Conservation (phyloP, 2,888 invertebrate species). For the Dione vanillae region DNA sequence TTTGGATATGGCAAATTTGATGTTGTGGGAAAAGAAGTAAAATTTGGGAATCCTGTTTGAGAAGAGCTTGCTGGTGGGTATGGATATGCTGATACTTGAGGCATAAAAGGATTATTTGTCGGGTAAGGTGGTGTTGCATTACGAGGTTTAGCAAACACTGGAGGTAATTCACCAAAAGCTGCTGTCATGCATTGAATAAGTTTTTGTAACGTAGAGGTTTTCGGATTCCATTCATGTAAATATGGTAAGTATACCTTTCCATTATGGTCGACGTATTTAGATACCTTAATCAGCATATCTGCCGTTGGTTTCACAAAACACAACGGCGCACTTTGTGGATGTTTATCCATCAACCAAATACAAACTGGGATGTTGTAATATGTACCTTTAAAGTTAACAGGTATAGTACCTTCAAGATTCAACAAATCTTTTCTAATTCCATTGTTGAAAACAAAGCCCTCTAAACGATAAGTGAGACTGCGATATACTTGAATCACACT, state of each 20-base stretch:
- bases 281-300: conserved; percentile 97
- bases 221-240: conserved; percentile 95
- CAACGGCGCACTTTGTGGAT: conserved; percentile 98
- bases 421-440: conserved; percentile 92
- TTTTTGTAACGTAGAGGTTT: conserved; percentile 92
- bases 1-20: conserved; percentile 82
- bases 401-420: conserved; percentile 95
- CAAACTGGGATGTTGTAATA: conserved; percentile 98
- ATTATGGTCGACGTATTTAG: conserved; percentile 96
- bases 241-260: conserved; percentile 98
- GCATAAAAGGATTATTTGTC: conserved; percentile 73
- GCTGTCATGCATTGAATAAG: conserved; percentile 95
- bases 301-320: conserved; percentile 97
- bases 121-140: conserved; percentile 85
- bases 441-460: conserved; percentile 92
- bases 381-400: conserved; percentile 94
- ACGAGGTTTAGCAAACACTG: conserved; percentile 92
- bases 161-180: conserved; percentile 97
- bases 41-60: conserved; percentile 66
- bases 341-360: conserved; percentile 98
- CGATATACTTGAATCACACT: conserved; percentile 75
- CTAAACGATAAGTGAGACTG: conserved; percentile 75
- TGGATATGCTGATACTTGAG: conserved; percentile 76
- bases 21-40: conserved; percentile 74
- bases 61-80: conserved; percentile 64